These are phyloP conservation scores for Zaprionus tsacasi DNA, from an alignment of 1,140 invertebrate species.

Conservation along the genomic window DNA sequence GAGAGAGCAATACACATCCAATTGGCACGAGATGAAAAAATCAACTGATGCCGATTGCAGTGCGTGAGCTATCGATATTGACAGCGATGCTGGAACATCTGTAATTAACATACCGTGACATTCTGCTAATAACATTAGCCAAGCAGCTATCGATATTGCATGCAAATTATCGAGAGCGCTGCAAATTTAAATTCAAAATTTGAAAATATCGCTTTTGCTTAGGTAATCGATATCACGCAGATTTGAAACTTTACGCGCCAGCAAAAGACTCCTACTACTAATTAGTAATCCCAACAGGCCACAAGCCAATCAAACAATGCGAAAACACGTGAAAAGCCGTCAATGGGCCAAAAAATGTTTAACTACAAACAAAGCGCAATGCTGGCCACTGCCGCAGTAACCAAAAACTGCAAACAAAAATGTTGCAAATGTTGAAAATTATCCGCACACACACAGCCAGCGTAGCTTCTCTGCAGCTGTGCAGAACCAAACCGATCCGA, in stretches of 20 bases:
- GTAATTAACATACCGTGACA: background rate
- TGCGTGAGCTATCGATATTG: background rate
- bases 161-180: background rate
- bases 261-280: constrained; percentile 22
- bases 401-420: constrained; percentile 57
- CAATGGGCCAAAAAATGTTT: constrained; percentile 40
- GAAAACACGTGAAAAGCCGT: constrained; percentile 38
- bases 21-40: background rate
- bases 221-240: background rate
- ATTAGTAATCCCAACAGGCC: constrained; percentile 41
- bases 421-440: constrained; percentile 67
- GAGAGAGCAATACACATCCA: too few relatives aligned
- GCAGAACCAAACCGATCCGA: background rate
- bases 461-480: background rate
- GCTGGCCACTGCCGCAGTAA: constrained; percentile 19
- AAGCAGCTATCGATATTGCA: background rate
- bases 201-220: background rate
- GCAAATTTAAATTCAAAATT: background rate
- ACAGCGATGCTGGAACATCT: background rate
- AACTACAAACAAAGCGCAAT: constrained; percentile 50
- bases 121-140: background rate
- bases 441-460: constrained; percentile 53
- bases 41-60: background rate
- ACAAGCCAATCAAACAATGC: constrained; percentile 41
- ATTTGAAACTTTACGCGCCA: background rate